Percentiles rank a stretch among this genome's conserved stretches.
phyloP scores from a whole-genome alignment of 2,888 invertebrate genomes.

The Bombylius discolor region DNA sequence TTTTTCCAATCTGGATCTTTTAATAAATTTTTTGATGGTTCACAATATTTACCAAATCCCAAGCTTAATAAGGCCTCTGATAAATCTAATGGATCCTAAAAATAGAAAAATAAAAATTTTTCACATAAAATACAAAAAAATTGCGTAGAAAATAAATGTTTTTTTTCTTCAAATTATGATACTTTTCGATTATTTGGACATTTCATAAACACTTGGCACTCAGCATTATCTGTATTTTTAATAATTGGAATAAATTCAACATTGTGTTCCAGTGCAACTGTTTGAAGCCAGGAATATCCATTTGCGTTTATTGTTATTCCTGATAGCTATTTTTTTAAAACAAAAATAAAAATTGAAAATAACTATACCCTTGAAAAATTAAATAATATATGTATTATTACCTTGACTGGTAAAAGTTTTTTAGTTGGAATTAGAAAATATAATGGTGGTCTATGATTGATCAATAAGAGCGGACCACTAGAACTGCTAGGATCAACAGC shows the following conservation, averaged over 20 bases:
- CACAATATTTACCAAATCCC: slow-evolving; percentile 27
- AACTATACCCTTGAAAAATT: not conserved
- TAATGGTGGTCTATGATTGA: slow-evolving; percentile 45
- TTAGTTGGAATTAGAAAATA: slow-evolving; percentile 35
- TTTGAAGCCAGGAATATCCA: slow-evolving; percentile 39
- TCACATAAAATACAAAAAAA: not conserved
- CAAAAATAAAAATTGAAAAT: not conserved
- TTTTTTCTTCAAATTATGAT: not conserved
- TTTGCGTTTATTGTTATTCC: slow-evolving; percentile 31
- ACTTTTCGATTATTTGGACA: slow-evolving; percentile 28
- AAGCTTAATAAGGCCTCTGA: slow-evolving; percentile 30
- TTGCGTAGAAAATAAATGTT: not conserved
- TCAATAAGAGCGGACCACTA: slow-evolving; percentile 34
- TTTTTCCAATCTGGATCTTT: slow-evolving; percentile 15
- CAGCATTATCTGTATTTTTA: slow-evolving; percentile 31
- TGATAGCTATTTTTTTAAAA: slow-evolving; percentile 18
- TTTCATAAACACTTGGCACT: slow-evolving; percentile 35
- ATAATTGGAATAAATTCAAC: slow-evolving; percentile 37
- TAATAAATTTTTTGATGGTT: slow-evolving; percentile 9
- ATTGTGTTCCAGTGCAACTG: slow-evolving; percentile 33
- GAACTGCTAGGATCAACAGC: slow-evolving; percentile 41
- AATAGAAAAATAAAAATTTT: not conserved
- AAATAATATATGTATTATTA: slow-evolving; percentile 16
- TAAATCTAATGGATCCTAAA: slow-evolving; percentile 18
- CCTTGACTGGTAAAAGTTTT: slow-evolving; percentile 38